Percentiles rank a stretch among this genome's conserved stretches.
These are phyloP conservation scores for Vollenhovia emeryi DNA, from an alignment of 1,140 invertebrate genomes.

Conservation along the genomic window DNA sequence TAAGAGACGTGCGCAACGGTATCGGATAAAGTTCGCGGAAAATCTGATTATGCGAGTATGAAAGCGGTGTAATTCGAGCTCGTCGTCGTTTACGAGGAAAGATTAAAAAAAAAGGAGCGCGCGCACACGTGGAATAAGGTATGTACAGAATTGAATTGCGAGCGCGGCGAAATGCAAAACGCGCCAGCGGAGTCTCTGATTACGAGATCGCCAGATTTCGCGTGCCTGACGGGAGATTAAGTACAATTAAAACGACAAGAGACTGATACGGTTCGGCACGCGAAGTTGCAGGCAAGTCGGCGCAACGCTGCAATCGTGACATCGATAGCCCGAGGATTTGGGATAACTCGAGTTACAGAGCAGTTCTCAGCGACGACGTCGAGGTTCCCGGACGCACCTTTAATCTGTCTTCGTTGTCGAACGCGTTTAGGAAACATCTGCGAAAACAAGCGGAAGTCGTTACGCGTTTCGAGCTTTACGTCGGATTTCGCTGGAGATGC, in stretches of 20 bases:
- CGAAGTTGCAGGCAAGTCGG: background rate
- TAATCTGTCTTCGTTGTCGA: conserved; percentile 55
- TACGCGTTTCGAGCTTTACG: conserved; percentile 27
- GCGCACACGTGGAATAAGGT: background rate
- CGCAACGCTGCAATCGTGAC: conserved; percentile 1
- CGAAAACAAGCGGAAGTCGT: conserved; percentile 18
- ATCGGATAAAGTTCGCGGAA: conserved; percentile 1
- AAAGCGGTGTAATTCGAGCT: conserved; percentile 24
- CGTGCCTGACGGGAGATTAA: conserved; percentile 32
- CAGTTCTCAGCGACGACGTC: background rate
- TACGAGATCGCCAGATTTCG: conserved; percentile 31
- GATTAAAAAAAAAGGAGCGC: background rate
- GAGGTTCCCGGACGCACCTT: conserved; percentile 19
- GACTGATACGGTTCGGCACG: background rate
- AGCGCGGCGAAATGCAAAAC: conserved; percentile 8
- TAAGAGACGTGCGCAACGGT: background rate
- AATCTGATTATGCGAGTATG: conserved; percentile 34
- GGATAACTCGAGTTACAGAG: conserved; percentile 52
- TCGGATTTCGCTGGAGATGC: background rate
- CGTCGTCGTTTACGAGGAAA: conserved; percentile 4
- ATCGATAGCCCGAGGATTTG: conserved; percentile 35
- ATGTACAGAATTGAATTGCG: conserved; percentile 5
- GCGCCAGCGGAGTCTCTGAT: conserved; percentile 30
- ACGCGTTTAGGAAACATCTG: conserved; percentile 12
- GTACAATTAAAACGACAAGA: conserved; percentile 66